These are phyloP conservation scores for Phodopus roborovskii DNA, from an alignment of 2,113 vertebrate genomes.

Conservation along the genomic window DNA sequence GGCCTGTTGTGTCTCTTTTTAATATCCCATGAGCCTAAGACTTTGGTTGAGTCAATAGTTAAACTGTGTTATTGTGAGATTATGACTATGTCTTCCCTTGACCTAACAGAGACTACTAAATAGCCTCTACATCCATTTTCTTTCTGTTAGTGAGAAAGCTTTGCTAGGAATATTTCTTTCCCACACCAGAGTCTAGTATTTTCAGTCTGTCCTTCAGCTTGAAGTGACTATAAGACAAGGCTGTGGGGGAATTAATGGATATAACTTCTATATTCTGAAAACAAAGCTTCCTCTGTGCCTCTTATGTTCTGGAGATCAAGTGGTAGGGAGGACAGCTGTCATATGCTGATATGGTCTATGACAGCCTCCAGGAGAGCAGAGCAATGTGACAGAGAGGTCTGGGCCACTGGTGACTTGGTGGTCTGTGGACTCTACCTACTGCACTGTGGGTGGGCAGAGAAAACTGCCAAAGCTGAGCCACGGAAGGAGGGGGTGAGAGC, in stretches of 20 bases:
- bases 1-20: neutral
- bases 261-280: neutral
- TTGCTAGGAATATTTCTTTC: neutral
- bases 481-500: accelerated
- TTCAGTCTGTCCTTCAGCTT: neutral
- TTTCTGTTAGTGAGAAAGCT: neutral
- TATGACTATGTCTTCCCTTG: neutral
- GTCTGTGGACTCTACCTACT: neutral
- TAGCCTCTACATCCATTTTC: neutral
- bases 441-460: neutral
- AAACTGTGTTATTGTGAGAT: neutral
- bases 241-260: neutral
- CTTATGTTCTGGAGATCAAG: neutral
- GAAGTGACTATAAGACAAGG: neutral
- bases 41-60: neutral
- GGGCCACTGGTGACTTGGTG: neutral
- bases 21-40: neutral
- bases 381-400: neutral
- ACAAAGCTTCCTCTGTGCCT: neutral
- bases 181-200: neutral
- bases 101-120: neutral
- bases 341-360: neutral
- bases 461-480: neutral
- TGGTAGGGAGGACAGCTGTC: neutral
- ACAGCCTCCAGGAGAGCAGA: neutral